phyloP scores from a whole-genome alignment of 2,797 vertebrate species.

The Smutsia gigantea region DNA sequence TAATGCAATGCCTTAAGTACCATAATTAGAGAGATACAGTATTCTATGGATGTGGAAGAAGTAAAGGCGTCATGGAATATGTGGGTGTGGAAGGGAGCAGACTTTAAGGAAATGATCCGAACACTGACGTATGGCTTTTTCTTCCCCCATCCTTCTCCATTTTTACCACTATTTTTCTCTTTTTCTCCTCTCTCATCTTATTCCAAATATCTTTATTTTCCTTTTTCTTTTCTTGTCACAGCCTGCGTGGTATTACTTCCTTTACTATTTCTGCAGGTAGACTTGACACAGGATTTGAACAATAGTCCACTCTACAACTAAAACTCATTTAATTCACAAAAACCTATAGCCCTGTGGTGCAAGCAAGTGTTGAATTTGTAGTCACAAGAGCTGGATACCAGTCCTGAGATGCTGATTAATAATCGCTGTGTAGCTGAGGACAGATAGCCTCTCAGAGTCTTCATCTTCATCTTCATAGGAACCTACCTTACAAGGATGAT shows the following conservation, averaged over 20 bases:
- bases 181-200: not conserved
- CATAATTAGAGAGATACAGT: not conserved
- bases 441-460: not conserved
- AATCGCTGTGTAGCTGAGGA: not conserved
- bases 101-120: not conserved
- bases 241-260: not conserved
- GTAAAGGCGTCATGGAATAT: not conserved
- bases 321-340: not conserved
- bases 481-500: not conserved
- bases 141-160: not conserved
- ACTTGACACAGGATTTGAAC: not conserved
- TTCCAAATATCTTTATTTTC: not conserved
- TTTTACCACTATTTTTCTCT: not conserved
- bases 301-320: not conserved
- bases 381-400: not conserved
- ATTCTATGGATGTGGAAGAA: not conserved
- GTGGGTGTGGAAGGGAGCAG: not conserved
- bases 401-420: not conserved
- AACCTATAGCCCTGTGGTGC: not conserved
- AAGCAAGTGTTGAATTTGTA: not conserved
- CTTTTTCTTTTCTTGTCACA: not conserved
- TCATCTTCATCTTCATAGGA: not conserved
- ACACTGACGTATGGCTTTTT: not conserved
- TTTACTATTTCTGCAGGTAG: not conserved
- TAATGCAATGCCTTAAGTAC: not conserved